Base-by-base conservation (phyloP, 2,113 vertebrate species). In the Cephalopholis sonnerati region DNA sequence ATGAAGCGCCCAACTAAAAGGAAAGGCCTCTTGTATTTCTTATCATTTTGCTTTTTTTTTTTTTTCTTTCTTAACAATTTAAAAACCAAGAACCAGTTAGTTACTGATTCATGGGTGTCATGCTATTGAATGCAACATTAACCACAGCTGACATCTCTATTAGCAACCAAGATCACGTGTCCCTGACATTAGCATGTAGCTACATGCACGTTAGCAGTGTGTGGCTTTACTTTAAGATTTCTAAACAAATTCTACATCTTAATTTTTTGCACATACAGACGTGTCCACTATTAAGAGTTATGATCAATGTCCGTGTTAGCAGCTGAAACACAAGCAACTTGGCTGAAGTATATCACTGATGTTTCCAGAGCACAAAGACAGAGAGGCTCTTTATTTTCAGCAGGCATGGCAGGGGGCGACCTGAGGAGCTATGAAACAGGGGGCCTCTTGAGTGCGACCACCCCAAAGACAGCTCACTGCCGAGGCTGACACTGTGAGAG, bases 381-480 rank as follows among this genome's bases (percentile, higher is more conserved):
- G 83, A 93, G 83, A 84, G 84, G 73, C 65, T 87, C 92, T 94
- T 93, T 91, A 92, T 93, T 92, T 91, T 84, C 72, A 71, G 86
- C 83, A 76, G 83, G 74, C 87, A 82, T 82, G 83, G 85, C 65
- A 68, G 83, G 83, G 86, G 84, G 71, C 29, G 68, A 86, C 86
- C 91, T 77, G 72, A 85, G 89, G 75, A 89, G 79, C 84, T 71
- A 76, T 85, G 85, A 89, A 92, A 88, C 75, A 74, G 87, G 85
- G 90, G 87, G 87, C 79, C 88, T 91, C 90, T 78, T 64, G 64
- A 90, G 72, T 22, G 67, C 74, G 90, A 94, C 93, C 93, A 93
- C 91, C 91, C 91, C 81, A 89, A 91, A 90, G 87, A 90, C 82
- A 57, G 59, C 84, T 73, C 32, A 62, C 88, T 91, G 85, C 77